Evolutionary conservation across 2,888 invertebrate genomes (phyloP).

Genomic region (Tortrix viridana): DNA sequence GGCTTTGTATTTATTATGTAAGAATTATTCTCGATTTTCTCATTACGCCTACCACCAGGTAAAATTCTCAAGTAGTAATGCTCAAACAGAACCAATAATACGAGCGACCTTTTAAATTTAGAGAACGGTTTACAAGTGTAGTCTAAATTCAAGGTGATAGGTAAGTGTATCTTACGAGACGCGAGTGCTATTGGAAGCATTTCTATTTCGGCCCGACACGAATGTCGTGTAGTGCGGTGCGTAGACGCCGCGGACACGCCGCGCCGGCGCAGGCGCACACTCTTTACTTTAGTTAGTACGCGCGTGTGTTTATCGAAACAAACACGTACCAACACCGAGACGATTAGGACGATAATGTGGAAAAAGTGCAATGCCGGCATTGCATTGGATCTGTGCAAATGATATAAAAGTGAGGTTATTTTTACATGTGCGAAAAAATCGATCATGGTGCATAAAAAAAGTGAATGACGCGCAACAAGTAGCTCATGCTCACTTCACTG

Average conservation of each 20-base stretch:
- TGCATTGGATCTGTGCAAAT: not conserved
- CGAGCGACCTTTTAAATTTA: no score
- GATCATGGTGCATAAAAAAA: not conserved
- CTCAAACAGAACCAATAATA: no score
- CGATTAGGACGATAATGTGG: constrained; percentile 11
- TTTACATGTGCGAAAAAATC: not conserved
- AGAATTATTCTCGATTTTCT: no score
- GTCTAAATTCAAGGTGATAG: constrained; percentile 33
- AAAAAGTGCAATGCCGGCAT: constrained; percentile 10
- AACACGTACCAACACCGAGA: constrained; percentile 30
- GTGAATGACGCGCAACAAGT: not conserved
- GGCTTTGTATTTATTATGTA: no score
- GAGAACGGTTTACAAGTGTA: constrained; percentile 10
- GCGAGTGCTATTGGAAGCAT: constrained; percentile 52
- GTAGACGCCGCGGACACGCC: constrained; percentile 58
- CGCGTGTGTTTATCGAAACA: constrained; percentile 58
- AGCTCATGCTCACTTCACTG: no score
- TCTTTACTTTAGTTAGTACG: constrained; percentile 61
- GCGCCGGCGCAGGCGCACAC: constrained; percentile 55
- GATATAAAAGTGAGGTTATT: constrained; percentile 21
- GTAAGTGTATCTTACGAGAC: constrained; percentile 44
- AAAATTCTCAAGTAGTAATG: no score
- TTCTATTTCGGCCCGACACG: constrained; percentile 73
- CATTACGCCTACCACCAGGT: no score
- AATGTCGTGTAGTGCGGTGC: constrained; percentile 53